A percentile compares a stretch with the other conserved stretches of the same genome.
phyloP scores from a whole-genome alignment of 2,888 invertebrate species.

The Nowickia ferox region DNA sequence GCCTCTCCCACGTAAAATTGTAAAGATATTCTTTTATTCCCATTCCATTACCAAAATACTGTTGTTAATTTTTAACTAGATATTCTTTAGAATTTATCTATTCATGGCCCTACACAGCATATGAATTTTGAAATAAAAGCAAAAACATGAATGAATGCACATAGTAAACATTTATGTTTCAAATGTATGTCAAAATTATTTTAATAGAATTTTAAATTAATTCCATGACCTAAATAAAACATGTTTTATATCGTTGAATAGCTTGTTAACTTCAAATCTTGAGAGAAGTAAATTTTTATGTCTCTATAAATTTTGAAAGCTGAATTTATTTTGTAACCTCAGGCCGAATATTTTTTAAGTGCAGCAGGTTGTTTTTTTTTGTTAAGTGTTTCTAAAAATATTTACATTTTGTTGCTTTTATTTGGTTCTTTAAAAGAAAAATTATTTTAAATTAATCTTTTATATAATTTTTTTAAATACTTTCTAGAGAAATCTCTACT shows the following conservation, averaged over 20 bases:
- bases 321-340: too few relatives aligned
- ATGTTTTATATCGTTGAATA: slow-evolving; percentile 1
- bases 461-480: too few relatives aligned
- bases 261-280: background rate
- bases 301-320: background rate
- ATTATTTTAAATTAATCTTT: too few relatives aligned
- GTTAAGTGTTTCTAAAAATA: too few relatives aligned
- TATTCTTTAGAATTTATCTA: slow-evolving; percentile 41
- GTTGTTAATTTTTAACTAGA: slow-evolving; percentile 34
- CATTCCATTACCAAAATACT: slow-evolving; percentile 18
- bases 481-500: too few relatives aligned
- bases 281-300: slow-evolving; percentile 6
- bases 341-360: too few relatives aligned
- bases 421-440: too few relatives aligned
- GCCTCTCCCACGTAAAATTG: background rate
- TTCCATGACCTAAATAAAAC: slow-evolving; percentile 14
- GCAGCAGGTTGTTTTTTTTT: too few relatives aligned
- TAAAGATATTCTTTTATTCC: background rate
- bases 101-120: background rate
- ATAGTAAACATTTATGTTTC: slow-evolving; percentile 1
- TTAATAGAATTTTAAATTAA: slow-evolving; percentile 59
- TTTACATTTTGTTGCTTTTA: too few relatives aligned
- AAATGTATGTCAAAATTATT: slow-evolving; percentile 43
- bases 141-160: background rate
- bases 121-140: slow-evolving; percentile 13